A percentile compares a stretch with the other conserved stretches of the same genome.
Evolutionary conservation across 2,797 vertebrate species (phyloP).

Genomic region (Cryptoblepharus egeriae): DNA sequence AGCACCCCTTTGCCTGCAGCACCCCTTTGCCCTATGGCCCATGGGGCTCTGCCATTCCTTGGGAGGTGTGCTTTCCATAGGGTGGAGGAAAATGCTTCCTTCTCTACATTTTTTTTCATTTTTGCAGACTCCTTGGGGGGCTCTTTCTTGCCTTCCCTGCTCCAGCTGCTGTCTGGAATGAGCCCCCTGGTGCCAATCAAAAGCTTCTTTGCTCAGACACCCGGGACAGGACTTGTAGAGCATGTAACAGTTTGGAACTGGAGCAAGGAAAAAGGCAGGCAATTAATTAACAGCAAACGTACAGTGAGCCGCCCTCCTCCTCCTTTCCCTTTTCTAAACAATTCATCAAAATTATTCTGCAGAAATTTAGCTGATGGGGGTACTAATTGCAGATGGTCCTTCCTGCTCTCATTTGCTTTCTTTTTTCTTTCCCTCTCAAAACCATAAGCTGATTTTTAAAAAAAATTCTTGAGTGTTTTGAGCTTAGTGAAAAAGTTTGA

Average conservation of each 20-base stretch:
- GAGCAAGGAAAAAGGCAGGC: slow-evolving; percentile 48
- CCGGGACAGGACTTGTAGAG: not conserved
- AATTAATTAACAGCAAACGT: slow-evolving; percentile 73
- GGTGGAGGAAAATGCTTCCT: fast-evolving
- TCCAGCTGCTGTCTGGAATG: fast-evolving
- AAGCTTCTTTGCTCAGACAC: not conserved
- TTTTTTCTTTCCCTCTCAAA: slow-evolving; percentile 57
- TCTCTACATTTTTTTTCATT: fast-evolving
- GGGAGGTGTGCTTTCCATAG: fast-evolving
- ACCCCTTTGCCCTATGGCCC: fast-evolving
- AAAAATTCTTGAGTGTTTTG: not conserved
- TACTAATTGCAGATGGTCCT: slow-evolving; percentile 63
- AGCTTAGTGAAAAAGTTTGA: slow-evolving; percentile 44
- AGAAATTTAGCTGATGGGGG: slow-evolving; percentile 70
- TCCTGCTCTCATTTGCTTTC: slow-evolving; percentile 56
- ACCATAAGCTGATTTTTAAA: slow-evolving; percentile 53
- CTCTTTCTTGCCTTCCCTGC: not conserved
- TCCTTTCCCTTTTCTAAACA: slow-evolving; percentile 59
- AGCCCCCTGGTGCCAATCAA: not conserved
- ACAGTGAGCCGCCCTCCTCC: slow-evolving; percentile 61
- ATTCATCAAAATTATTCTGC: slow-evolving; percentile 70
- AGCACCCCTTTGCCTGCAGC: no score
- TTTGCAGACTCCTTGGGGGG: not conserved
- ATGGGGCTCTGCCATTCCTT: fast-evolving
- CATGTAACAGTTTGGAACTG: not conserved